Evolutionary conservation across 2,797 vertebrate genomes (phyloP).

Genomic region (Poeciliopsis presidionis): DNA sequence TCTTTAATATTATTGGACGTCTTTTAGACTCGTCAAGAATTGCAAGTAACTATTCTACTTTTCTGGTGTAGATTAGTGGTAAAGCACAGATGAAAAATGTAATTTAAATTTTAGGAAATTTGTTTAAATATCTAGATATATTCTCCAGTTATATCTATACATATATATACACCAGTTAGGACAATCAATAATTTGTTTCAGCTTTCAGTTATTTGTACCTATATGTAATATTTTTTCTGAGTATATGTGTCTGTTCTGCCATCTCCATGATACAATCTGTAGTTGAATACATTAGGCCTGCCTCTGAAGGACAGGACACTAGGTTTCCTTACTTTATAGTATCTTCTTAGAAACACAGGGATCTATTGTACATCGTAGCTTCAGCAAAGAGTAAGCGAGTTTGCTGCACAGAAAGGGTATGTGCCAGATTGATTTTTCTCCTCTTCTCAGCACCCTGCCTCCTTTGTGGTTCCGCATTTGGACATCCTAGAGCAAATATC

Average conservation of each 20-base stretch:
- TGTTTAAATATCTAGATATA: not conserved
- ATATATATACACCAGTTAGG: not conserved
- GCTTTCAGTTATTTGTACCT: not conserved
- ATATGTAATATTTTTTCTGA: not conserved
- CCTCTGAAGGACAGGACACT: slow-evolving; percentile 19
- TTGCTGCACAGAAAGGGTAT: slow-evolving; percentile 77
- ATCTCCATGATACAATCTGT: slow-evolving; percentile 12
- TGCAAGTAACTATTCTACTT: not conserved
- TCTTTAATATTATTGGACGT: slow-evolving; percentile 66
- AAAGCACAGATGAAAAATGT: not conserved
- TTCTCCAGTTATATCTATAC: not conserved
- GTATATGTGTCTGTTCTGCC: slow-evolving; percentile 15
- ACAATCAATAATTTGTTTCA: not conserved
- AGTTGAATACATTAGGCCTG: slow-evolving; percentile 40
- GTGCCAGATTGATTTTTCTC: slow-evolving; percentile 90
- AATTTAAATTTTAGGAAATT: not conserved
- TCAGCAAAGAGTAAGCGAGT: slow-evolving; percentile 52
- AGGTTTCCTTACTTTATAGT: slow-evolving; percentile 33
- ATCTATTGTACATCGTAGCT: slow-evolving; percentile 46
- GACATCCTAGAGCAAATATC: slow-evolving; percentile 90
- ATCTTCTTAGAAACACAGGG: slow-evolving; percentile 26
- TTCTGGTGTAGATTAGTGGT: not conserved
- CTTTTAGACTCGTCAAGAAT: slow-evolving; percentile 30
- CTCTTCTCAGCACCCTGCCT: slow-evolving; percentile 85
- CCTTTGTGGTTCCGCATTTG: slow-evolving; percentile 92